phyloP scores from a whole-genome alignment of 2,113 vertebrate species.

The Malurus elegans region DNA sequence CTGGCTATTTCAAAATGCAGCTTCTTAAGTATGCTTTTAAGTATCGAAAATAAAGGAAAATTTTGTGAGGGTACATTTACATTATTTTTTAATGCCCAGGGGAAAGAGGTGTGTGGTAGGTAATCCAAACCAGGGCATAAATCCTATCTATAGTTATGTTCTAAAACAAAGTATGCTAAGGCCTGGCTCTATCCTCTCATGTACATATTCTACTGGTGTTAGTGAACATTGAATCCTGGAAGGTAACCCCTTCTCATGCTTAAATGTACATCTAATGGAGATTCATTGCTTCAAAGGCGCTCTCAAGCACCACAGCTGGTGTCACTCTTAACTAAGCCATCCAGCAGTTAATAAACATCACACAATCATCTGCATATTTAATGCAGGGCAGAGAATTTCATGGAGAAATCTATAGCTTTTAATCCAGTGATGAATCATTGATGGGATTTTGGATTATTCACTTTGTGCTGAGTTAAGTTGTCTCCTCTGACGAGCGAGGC shows the following conservation, averaged over 20 bases:
- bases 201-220: not conserved
- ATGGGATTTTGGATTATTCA: slow-evolving; percentile 57
- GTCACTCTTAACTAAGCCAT: not conserved
- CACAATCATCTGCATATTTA: slow-evolving; percentile 26
- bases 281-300: not conserved
- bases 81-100: not conserved
- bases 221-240: not conserved
- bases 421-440: slow-evolving; percentile 67
- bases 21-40: not conserved
- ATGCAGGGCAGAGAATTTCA: slow-evolving; percentile 26
- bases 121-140: not conserved
- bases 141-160: not conserved
- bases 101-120: not conserved
- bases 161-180: not conserved
- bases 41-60: not conserved
- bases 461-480: slow-evolving; percentile 66
- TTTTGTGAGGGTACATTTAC: accelerated
- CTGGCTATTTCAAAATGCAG: not conserved
- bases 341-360: slow-evolving; percentile 4
- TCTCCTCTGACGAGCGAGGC: slow-evolving; percentile 30
- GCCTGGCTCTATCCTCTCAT: not conserved
- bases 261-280: not conserved
- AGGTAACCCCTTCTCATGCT: not conserved
- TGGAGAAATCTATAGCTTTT: slow-evolving; percentile 54
- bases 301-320: not conserved